Evolutionary conservation across 2,113 vertebrate species (phyloP).

Genomic region (Catharus bicknelli): DNA sequence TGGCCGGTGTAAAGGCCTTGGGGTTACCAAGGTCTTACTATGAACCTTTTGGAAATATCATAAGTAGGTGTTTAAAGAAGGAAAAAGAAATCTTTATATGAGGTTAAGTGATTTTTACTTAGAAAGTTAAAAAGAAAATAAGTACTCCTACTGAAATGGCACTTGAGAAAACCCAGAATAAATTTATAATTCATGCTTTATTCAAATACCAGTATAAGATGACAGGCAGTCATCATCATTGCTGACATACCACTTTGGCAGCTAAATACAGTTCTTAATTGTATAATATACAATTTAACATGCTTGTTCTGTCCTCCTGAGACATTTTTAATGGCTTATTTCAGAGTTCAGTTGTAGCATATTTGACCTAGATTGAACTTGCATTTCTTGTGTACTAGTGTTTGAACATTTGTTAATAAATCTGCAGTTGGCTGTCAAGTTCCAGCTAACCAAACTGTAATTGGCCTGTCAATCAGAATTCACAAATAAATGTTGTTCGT

Average conservation of each 20-base stretch:
- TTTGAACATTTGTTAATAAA: conserved; percentile 29
- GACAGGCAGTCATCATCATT: background rate
- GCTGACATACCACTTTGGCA: background rate
- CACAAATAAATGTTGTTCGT: background rate
- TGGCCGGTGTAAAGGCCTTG: background rate
- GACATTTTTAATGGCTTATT: conserved; percentile 29
- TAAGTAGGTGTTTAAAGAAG: background rate
- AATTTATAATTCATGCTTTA: background rate
- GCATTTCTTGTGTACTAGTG: background rate
- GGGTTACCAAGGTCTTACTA: background rate
- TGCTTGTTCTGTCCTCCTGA: conserved; percentile 30
- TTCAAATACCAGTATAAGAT: background rate
- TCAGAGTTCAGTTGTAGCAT: conserved; percentile 33
- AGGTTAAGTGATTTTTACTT: background rate
- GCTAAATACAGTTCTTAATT: conserved; percentile 29
- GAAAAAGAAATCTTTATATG: background rate
- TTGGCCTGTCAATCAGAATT: background rate
- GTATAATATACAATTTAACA: conserved; percentile 30
- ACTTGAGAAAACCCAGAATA: background rate
- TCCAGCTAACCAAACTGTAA: background rate
- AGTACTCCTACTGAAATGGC: background rate
- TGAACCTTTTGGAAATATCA: background rate
- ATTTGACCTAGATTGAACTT: conserved; percentile 19
- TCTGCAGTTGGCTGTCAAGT: background rate
- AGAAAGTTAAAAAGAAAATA: background rate